Evolutionary conservation across 2,888 invertebrate genomes (phyloP), one percentile per base, ranked within the genome.

Genomic region (Antheraea assamensis): DNA sequence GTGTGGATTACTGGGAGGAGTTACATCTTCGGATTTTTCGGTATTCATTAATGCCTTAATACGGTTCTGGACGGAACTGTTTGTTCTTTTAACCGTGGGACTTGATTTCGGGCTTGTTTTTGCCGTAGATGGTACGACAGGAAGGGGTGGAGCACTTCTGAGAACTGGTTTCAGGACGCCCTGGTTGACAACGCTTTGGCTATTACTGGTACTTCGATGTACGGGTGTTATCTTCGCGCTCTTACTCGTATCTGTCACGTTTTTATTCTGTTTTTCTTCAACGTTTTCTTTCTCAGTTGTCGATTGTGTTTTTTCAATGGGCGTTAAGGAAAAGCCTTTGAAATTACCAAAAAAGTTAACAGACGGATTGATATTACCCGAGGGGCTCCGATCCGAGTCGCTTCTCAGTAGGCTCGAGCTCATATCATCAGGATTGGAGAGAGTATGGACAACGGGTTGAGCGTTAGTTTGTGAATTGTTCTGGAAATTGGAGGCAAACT

Each of bases 291-390:
- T 77, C 2, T 82, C 81, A 24, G 83, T 80, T 31, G 76, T 77
- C 0, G 90, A 89, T 13, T 91, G 90, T 74, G 91, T 89, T 81
- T 93, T 94, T 55, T 95, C 95, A 0, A 96, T 92, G 0, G 97
- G 97, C 0, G 96, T 95, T 70, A 98, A 95, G 0, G 97, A 96
- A 89, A 98, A 98, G 0, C 98, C 98, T 90, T 97, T 97, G 92
- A 98, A 98, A 83, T 98, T 97, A 0, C 98, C 98, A 87, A 98
- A 98, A 91, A 98, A 96, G 82, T 96, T 96, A 75, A 95, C 90
- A 52, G 95, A 87, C 70, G 95, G 93, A 79, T 93, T 94, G 2
- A 94, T 81, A 71, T 92, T 90, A 0, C 94, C 93, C 24, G 95
- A 87, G 0, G 95, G 95, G 30, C 92, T 94, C 27, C 90, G 79